Base-by-base conservation (phyloP, 2,797 vertebrate genomes). In the Dermochelys coriacea region DNA sequence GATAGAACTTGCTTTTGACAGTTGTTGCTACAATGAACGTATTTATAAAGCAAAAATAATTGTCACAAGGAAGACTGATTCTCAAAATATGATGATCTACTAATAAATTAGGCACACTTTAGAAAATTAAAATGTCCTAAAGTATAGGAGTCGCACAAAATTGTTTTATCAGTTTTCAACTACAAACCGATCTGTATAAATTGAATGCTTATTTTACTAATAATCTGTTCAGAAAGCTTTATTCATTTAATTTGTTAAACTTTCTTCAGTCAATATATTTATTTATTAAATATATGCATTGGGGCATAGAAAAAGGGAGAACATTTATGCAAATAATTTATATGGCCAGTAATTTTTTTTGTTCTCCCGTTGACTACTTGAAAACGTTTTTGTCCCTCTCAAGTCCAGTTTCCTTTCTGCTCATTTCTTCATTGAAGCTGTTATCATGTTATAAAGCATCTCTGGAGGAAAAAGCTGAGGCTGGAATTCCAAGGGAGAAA, bases 41-140 rank as follows among this genome's bases (percentile, higher is more conserved):
- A 59, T 92, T 85, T 74, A 75, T 82, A 25, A 68, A 49, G 16
- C 54, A 68, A 77, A 91, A 90, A 23, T 82, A 89, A 47, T 19
- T 59, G 31, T 57, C 86, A 85, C 92, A 84, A 95, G 82, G 87
- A 87, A 51, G 79, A 49, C 55, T 45, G 19, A 55, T 89, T 89
- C 41, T 94, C 52, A 81, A 54, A 86, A 41, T 29, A 34, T 68
- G 4, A 82, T 61, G 27, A 8, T 4, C 85, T 87, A 18, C 12
- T 88, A 23, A n/a, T 54, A 68, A 71, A 50, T 55, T 21, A 86
- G 45, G 88, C 82, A 16, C 86, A 84, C 91, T 75, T 89, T 7
- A 55, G n/a, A 91, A 84, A 91, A 80, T 55, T 50, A 50, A 41
- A 19, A 8, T 45, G n/a, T 61, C 50, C 18, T 78, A 34, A 31